These are phyloP conservation scores for Ladona fulva DNA, from an alignment of 1,140 invertebrate species.

Conservation along the genomic window DNA sequence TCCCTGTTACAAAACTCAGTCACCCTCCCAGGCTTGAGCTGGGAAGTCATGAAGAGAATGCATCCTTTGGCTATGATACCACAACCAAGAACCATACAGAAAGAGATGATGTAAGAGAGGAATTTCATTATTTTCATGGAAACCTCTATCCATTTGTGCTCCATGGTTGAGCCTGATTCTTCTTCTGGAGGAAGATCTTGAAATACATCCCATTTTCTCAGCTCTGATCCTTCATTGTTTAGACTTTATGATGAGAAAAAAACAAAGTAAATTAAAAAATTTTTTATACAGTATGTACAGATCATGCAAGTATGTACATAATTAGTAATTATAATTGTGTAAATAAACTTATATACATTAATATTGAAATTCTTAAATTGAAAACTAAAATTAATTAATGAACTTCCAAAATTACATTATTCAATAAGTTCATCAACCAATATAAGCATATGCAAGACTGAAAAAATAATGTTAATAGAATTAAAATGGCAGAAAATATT, in stretches of 20 bases:
- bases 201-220: slow-evolving; percentile 39
- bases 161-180: slow-evolving; percentile 30
- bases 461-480: too few relatives aligned
- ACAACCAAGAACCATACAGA: slow-evolving; percentile 31
- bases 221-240: neutral
- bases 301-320: too few relatives aligned
- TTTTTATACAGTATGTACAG: too few relatives aligned
- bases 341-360: too few relatives aligned
- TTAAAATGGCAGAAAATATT: too few relatives aligned
- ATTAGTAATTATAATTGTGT: too few relatives aligned
- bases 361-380: too few relatives aligned
- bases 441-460: too few relatives aligned
- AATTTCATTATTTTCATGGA: slow-evolving; percentile 34
- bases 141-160: slow-evolving; percentile 27
- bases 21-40: slow-evolving; percentile 26
- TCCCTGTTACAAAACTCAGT: neutral
- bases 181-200: slow-evolving; percentile 34
- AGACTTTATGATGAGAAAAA: neutral
- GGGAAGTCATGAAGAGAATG: slow-evolving; percentile 38
- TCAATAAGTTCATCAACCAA: too few relatives aligned
- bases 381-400: too few relatives aligned
- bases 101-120: slow-evolving; percentile 33
- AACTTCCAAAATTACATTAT: too few relatives aligned
- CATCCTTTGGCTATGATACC: slow-evolving; percentile 33
- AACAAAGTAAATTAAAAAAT: too few relatives aligned